Percentiles rank a stretch among this genome's conserved stretches.
Conservation (phyloP, 1,140 invertebrate genomes). For the Ctenoplectra terminalis region DNA sequence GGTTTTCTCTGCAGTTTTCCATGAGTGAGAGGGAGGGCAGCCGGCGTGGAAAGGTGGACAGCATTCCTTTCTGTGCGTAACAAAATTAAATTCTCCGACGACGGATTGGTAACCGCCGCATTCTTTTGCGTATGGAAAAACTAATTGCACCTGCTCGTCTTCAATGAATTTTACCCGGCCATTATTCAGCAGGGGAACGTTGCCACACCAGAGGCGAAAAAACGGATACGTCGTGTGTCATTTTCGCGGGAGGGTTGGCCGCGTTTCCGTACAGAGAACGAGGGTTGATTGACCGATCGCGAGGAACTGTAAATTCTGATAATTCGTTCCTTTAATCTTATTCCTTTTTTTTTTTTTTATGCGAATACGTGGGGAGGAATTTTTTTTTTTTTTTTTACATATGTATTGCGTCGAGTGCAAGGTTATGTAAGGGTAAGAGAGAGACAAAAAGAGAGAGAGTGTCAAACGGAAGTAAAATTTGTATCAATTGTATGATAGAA, state of each 20-base stretch:
- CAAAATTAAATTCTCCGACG: slow-evolving; percentile 61
- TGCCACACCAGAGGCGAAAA: background rate
- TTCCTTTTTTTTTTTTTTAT: too few species aligned
- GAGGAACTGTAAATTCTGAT: slow-evolving; percentile 1
- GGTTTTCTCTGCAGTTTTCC: background rate
- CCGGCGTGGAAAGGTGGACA: background rate
- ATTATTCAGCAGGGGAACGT: slow-evolving; percentile 39
- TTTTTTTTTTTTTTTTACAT: too few species aligned
- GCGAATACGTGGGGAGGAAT: too few species aligned
- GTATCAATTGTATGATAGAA: too few species aligned
- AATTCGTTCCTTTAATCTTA: slow-evolving; percentile 7
- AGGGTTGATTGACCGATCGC: slow-evolving; percentile 20
- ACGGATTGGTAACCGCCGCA: slow-evolving; percentile 60
- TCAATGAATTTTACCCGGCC: slow-evolving; percentile 55
- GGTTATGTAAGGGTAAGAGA: too few species aligned
- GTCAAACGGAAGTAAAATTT: too few species aligned
- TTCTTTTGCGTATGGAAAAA: slow-evolving; percentile 49
- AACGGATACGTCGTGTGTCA: slow-evolving; percentile 14
- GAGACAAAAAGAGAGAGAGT: too few species aligned
- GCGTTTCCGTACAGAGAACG: background rate
- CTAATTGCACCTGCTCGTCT: slow-evolving; percentile 54
- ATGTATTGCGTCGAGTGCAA: too few species aligned
- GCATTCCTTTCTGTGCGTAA: slow-evolving; percentile 53
- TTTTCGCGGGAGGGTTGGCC: background rate
- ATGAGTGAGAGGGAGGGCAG: background rate